Base-by-base conservation (phyloP, 2,888 invertebrate species). In the Xestia ashworthii region DNA sequence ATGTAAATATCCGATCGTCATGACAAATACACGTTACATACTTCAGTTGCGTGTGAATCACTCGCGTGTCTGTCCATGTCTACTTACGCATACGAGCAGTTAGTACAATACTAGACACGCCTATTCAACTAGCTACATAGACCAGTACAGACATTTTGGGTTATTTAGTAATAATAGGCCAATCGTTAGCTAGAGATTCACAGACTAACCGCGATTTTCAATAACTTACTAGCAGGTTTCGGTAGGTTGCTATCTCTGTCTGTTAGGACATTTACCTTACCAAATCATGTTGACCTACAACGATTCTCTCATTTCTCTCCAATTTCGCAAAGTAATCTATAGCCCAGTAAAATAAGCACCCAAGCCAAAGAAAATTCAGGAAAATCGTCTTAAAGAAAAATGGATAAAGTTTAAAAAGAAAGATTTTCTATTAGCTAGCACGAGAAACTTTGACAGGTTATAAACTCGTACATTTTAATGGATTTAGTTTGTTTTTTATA, bases 1-100 rank as follows among this genome's bases (percentile, higher is more conserved):
- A 53, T 71, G 80, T 73, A 25, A 72, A 46, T 19, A 67, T 44
- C 38, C 64, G 50, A 11, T 69, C 32, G 53, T 38, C 53, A 62
- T 53, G 50, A 53, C 25, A 38, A 46, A 22, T 22, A 25, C 5
- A 19, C 5, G 46, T 55, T 65, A 62, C n/a, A 22, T 12, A 75
- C 62, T 44, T 48, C 44, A 19, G 19, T 55, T 68, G 83, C 81
- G 83, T 83, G 83, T 48, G 4, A 62, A 83, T 25, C 3, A 68
- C 50, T 16, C 64, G 79, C 79, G 80, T 83, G 83, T 53, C 8
- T 48, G 25, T 32, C 14, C 22, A 60, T 82, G 58, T 25, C 11
- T 53, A 44, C 67, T 83, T 78, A 78, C 46, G 58, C 38, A 32
- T 44, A 19, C 22, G 1, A 12, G 0, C 19, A 62, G 60, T 62